Percentiles rank a stretch among this genome's conserved stretches.
Conservation (phyloP, 2,113 vertebrate genomes). For the Eupsittula cactorum region DNA sequence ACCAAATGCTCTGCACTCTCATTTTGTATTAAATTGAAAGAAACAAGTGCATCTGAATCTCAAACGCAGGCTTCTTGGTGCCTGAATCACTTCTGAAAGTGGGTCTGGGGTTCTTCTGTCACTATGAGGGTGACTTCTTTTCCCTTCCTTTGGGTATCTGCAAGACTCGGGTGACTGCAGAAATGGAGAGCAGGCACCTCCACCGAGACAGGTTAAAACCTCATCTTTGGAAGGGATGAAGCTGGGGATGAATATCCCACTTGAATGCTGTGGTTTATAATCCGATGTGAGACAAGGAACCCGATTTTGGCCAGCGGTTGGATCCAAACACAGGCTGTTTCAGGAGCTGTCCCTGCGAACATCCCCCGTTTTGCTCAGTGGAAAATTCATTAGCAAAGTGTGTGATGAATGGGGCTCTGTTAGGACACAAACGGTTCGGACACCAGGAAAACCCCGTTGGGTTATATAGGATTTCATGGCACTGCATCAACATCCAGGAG, state of each 20-base stretch:
- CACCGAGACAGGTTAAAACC: neutral
- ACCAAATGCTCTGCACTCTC: neutral
- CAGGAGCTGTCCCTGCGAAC: neutral
- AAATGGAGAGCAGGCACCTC: neutral
- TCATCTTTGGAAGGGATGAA: neutral
- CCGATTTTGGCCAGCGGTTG: accelerated
- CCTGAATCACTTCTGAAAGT: neutral
- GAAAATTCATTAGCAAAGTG: neutral
- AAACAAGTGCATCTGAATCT: neutral
- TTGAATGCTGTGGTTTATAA: neutral
- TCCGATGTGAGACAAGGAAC: neutral
- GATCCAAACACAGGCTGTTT: neutral
- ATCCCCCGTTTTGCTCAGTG: neutral
- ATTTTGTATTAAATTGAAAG: neutral
- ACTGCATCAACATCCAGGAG: neutral
- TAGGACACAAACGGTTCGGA: accelerated
- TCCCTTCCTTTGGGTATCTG: neutral
- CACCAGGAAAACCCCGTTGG: neutral
- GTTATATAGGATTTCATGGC: neutral
- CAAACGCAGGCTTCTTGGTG: neutral
- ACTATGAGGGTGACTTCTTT: neutral
- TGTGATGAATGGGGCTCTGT: neutral
- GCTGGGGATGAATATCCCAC: neutral
- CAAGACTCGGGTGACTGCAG: neutral
- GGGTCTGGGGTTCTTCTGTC: neutral